Evolutionary conservation across 1,140 invertebrate genomes (phyloP), one percentile per base, ranked within the genome.

Genomic region (Calliphora vicina): DNA sequence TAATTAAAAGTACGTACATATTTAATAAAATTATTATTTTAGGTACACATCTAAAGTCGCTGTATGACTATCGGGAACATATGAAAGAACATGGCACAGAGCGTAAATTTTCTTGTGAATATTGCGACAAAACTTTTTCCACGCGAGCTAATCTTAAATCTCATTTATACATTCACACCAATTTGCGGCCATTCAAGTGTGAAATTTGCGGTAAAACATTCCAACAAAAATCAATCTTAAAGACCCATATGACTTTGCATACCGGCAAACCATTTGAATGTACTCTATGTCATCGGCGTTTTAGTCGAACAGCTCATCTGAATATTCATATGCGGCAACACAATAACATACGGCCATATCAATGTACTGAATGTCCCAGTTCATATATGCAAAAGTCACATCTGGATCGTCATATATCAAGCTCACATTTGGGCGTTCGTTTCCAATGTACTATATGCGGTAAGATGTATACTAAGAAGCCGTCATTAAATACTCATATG

Each of bases 371-470:
- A n/a, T 85, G 84, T 80, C 43, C 80, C 3, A 83, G 83, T 23
- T 50, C 35, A 50, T 85, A 85, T 67, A 85, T 80, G 26, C 84
- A 85, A 73, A 83, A 85, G 67, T 82, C 80, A 26, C 84, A 85
- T 83, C 61, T 85, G 23, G 83, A 82, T 83, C 82, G 82, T n/a
- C 84, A 85, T 26, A 50, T 83, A 67, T 67, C 61, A 13, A 81
- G 81, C 13, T 80, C 82, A 20, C 84, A 85, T 82, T 82, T 83
- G 43, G 82, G 82, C 26, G 80, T 85, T 1, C 81, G 80, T 20
- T 73, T 82, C 71, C 35, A 29, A 2, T 84, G 84, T 45, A 29
- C 73, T 9, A 35, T 83, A n/a, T 85, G 84, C 57, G 35, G 57
- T 4, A 85, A 85, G 50, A 67, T 27, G 20, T 85, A 83, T 45